Percentiles rank a stretch among this genome's conserved stretches.
These are phyloP conservation scores for Propithecus perrieri DNA, from an alignment of 2,797 vertebrate species.

Conservation along the genomic window DNA sequence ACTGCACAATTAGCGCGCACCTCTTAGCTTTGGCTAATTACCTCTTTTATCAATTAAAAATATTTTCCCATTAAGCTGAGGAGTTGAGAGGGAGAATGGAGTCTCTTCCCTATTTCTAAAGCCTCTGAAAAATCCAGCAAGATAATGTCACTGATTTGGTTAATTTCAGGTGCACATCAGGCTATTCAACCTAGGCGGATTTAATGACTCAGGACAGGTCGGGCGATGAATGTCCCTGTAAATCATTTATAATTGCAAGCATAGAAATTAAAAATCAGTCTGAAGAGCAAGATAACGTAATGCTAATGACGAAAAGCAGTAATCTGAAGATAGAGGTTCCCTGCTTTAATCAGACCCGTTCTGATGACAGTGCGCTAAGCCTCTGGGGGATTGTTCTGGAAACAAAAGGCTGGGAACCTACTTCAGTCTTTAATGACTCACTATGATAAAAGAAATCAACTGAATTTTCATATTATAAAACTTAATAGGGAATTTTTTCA, in stretches of 20 bases:
- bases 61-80: constrained; percentile 65
- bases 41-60: constrained; percentile 85
- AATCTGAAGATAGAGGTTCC: constrained; percentile 83
- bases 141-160: constrained; percentile 85
- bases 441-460: constrained; percentile 68
- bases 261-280: constrained; percentile 92
- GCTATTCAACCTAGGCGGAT: constrained; percentile 94
- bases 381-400: constrained; percentile 62
- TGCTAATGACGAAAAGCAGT: constrained; percentile 88
- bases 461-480: constrained; percentile 69
- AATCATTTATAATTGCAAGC: constrained; percentile 90
- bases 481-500: constrained; percentile 54
- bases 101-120: constrained; percentile 71
- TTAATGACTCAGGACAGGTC: constrained; percentile 92
- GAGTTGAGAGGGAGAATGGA: constrained; percentile 55
- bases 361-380: constrained; percentile 82
- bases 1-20: constrained; percentile 83
- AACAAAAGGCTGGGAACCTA: constrained; percentile 64
- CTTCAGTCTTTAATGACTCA: constrained; percentile 67
- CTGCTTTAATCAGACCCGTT: constrained; percentile 85
- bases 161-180: constrained; percentile 91
- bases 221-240: constrained; percentile 91
- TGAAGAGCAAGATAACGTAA: constrained; percentile 90
- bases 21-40: constrained; percentile 87
- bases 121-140: constrained; percentile 80